These are phyloP conservation scores for Coregonus suidteri DNA, from an alignment of 2,797 vertebrate species.

Conservation along the genomic window DNA sequence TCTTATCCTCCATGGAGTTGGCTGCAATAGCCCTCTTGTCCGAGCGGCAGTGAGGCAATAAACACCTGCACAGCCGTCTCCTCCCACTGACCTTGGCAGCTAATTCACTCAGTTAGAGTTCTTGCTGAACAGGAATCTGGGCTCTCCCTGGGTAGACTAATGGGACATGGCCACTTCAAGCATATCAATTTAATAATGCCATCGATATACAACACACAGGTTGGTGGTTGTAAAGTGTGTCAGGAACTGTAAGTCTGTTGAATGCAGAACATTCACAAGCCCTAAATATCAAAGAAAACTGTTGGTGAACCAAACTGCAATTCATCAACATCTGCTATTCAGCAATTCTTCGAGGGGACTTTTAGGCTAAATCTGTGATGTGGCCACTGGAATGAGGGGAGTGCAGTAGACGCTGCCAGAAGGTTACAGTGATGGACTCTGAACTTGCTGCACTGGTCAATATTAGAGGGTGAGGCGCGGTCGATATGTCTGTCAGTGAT, in stretches of 20 bases:
- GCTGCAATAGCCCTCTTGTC: slow-evolving; percentile 7
- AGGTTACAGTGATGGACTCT: slow-evolving; percentile 16
- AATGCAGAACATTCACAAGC: background rate
- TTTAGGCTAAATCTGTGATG: background rate
- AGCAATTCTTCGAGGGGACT: background rate
- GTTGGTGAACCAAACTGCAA: background rate
- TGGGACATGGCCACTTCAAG: background rate
- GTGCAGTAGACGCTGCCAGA: background rate
- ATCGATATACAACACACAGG: background rate
- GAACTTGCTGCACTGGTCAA: slow-evolving; percentile 27
- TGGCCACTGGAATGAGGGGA: background rate
- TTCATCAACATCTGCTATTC: background rate
- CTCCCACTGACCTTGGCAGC: slow-evolving; percentile 13
- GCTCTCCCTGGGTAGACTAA: background rate
- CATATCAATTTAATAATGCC: background rate
- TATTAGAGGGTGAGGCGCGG: slow-evolving; percentile 21
- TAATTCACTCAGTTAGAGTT: background rate
- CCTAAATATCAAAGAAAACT: background rate
- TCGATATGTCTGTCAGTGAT: slow-evolving; percentile 35
- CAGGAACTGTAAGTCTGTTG: too few relatives aligned
- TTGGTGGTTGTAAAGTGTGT: background rate
- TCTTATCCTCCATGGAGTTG: background rate
- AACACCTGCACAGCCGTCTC: slow-evolving; percentile 30
- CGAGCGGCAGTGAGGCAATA: slow-evolving; percentile 15
- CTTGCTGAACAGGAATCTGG: slow-evolving; percentile 1